These are phyloP conservation scores for Scaeva pyrastri DNA, from an alignment of 2,888 invertebrate genomes.

Conservation along the genomic window DNA sequence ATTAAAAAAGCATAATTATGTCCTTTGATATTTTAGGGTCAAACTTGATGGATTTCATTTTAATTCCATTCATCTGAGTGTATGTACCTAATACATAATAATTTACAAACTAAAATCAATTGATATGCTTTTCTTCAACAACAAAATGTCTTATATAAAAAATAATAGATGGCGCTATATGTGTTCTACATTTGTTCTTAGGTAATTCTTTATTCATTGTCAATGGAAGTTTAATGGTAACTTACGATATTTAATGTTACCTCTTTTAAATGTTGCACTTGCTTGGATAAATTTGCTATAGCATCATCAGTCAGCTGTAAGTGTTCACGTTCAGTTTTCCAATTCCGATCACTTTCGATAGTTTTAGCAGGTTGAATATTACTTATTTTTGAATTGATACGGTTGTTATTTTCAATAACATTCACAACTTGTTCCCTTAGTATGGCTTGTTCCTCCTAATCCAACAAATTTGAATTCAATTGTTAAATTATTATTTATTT, in stretches of 20 bases:
- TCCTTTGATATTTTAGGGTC: too few relatives aligned
- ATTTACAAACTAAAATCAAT: too few relatives aligned
- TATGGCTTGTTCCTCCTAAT: conserved; percentile 80
- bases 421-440: conserved; percentile 80
- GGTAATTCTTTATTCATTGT: too few relatives aligned
- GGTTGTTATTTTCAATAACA: conserved; percentile 82
- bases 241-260: conserved; percentile 78
- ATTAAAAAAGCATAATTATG: too few relatives aligned
- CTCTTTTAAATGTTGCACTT: conserved; percentile 81
- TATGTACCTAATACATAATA: too few relatives aligned
- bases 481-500: not conserved
- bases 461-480: not conserved
- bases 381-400: conserved; percentile 78
- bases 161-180: too few relatives aligned
- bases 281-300: conserved; percentile 82
- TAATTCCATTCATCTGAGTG: too few relatives aligned
- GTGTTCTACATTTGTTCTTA: too few relatives aligned
- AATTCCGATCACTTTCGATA: conserved; percentile 4
- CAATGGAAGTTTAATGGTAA: not conserved
- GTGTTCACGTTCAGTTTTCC: conserved; percentile 76
- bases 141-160: not conserved
- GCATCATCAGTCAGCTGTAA: conserved; percentile 80
- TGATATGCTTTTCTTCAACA: too few relatives aligned
- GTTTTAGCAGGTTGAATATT: conserved; percentile 60
- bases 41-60: too few relatives aligned